These are phyloP conservation scores for Calcarius lapponicus DNA, from an alignment of 2,797 vertebrate genomes.

Conservation along the genomic window DNA sequence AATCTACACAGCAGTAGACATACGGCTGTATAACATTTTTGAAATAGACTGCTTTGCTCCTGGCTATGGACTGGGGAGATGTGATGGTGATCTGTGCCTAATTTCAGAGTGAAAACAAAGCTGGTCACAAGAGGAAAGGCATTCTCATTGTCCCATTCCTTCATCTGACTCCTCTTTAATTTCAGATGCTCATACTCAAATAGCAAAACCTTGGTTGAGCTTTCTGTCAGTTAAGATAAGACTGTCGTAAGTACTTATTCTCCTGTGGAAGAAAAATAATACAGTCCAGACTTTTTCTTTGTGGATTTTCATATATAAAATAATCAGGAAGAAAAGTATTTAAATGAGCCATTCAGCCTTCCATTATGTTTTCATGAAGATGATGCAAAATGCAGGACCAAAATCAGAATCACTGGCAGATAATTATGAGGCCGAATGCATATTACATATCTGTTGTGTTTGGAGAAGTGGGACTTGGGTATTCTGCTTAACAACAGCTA, in stretches of 20 bases:
- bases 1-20: neutral
- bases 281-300: neutral
- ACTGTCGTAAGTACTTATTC: neutral
- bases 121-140: neutral
- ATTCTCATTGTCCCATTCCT: neutral
- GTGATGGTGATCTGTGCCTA: neutral
- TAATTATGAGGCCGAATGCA: neutral
- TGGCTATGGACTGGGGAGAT: neutral
- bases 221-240: slow-evolving; percentile 1
- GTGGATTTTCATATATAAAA: neutral
- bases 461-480: neutral
- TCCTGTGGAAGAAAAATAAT: neutral
- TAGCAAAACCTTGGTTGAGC: neutral
- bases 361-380: slow-evolving; percentile 19
- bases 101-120: neutral
- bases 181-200: neutral
- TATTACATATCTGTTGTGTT: neutral
- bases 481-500: neutral
- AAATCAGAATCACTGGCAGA: neutral
- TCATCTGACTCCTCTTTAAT: neutral
- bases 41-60: neutral
- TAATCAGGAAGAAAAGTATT: slow-evolving; percentile 12
- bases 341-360: neutral
- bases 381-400: neutral
- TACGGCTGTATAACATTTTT: neutral